Evolutionary conservation across 2,113 vertebrate species (phyloP).

Genomic region (Emydura subglobosa): DNA sequence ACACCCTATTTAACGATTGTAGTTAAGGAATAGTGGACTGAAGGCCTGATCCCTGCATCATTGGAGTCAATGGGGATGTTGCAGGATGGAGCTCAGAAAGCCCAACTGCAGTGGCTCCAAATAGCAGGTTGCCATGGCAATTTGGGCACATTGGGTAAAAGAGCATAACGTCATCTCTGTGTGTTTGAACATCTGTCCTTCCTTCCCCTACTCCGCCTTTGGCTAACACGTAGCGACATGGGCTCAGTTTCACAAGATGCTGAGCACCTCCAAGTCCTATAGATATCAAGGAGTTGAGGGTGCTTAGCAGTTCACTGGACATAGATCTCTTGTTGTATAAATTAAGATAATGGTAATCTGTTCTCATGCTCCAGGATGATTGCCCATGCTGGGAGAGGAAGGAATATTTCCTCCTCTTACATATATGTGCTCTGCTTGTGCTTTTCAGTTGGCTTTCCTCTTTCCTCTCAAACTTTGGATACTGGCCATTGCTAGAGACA

Average conservation of each 20-base stretch:
- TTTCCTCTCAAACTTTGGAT: neutral
- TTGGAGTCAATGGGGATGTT: neutral
- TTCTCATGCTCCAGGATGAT: neutral
- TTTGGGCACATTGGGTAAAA: neutral
- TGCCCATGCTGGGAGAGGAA: neutral
- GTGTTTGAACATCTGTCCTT: neutral
- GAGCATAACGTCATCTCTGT: neutral
- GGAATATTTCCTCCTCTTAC: neutral
- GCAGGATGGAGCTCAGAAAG: neutral
- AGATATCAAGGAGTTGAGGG: neutral
- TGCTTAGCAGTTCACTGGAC: neutral
- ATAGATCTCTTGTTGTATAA: neutral
- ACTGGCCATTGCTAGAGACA: neutral
- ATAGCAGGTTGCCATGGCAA: neutral
- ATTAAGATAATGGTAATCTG: neutral
- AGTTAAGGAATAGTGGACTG: neutral
- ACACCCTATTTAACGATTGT: neutral
- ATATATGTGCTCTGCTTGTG: neutral
- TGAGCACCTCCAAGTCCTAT: neutral
- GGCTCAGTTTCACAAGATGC: neutral
- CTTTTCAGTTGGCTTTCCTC: neutral
- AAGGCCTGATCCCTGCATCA: neutral
- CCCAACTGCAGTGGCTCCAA: neutral
- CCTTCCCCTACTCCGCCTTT: neutral
- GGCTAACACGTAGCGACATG: neutral